Percentiles rank a stretch among this genome's conserved stretches.
phyloP scores from a whole-genome alignment of 2,113 vertebrate genomes.

The Nanorana parkeri region DNA sequence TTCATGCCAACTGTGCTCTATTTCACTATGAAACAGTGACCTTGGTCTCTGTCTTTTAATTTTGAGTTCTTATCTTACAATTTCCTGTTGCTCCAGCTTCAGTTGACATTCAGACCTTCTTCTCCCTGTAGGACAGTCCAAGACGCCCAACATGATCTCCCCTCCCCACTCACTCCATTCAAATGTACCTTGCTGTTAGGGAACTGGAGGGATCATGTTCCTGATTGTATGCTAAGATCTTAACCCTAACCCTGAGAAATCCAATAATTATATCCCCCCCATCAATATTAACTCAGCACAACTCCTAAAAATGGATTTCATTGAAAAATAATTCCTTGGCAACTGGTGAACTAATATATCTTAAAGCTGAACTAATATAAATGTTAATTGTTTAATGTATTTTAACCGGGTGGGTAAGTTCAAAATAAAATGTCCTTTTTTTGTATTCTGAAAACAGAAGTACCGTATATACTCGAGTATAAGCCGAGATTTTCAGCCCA shows the following conservation, averaged over 20 bases:
- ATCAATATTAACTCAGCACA: too few species aligned
- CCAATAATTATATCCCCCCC: background rate
- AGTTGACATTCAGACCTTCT: slow-evolving; percentile 29
- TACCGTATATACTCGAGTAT: too few species aligned
- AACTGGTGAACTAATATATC: too few species aligned
- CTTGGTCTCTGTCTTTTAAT: slow-evolving; percentile 14
- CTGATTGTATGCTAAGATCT: slow-evolving; percentile 4
- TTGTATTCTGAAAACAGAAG: too few species aligned
- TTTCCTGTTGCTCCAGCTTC: slow-evolving; percentile 5
- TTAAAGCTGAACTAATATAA: too few species aligned
- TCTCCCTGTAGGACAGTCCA: slow-evolving; percentile 25
- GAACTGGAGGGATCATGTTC: background rate
- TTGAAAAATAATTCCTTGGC: too few species aligned
- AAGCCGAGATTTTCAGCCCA: too few species aligned
- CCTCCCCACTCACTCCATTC: background rate
- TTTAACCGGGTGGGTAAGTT: too few species aligned
- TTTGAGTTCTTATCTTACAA: slow-evolving; percentile 35
- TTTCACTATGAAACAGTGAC: slow-evolving; percentile 14
- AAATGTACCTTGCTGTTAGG: slow-evolving; percentile 7
- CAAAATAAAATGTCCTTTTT: too few species aligned
- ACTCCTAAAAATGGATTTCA: too few species aligned
- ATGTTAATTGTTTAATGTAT: too few species aligned
- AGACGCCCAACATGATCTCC: slow-evolving; percentile 10
- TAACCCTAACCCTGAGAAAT: background rate
- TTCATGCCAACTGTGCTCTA: background rate